Conservation (phyloP, 2,113 vertebrate genomes). For the Dipodomys merriami region DNA sequence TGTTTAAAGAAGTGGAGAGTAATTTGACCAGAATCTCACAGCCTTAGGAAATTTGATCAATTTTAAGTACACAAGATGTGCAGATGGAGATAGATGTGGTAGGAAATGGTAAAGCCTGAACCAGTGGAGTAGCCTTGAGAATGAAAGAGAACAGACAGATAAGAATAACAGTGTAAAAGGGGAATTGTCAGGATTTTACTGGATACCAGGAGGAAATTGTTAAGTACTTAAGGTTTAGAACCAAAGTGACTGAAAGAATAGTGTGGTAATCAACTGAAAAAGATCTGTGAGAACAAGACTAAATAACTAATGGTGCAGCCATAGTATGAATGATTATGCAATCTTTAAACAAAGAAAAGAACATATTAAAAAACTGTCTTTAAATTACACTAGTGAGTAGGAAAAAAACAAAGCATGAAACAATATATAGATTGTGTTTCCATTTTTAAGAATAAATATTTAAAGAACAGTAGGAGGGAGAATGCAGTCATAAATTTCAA, state of each 20-base stretch:
- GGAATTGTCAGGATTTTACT: neutral
- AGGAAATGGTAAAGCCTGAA: slow-evolving; percentile 32
- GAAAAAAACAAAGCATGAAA: slow-evolving; percentile 28
- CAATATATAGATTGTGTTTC: neutral
- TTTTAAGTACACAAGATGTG: neutral
- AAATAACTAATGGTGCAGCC: neutral
- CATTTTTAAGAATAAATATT: slow-evolving; percentile 2
- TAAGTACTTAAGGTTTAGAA: neutral
- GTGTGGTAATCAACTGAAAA: neutral
- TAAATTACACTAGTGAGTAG: neutral
- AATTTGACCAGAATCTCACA: neutral
- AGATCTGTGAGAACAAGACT: neutral
- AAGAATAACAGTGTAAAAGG: neutral
- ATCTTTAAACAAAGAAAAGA: slow-evolving; percentile 37
- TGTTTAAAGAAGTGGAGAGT: neutral
- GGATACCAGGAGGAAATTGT: neutral
- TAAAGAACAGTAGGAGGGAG: neutral
- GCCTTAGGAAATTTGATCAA: neutral
- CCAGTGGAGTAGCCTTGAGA: neutral
- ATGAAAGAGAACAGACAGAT: neutral
- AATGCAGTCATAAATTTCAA: neutral
- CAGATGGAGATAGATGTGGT: neutral
- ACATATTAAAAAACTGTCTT: slow-evolving; percentile 8
- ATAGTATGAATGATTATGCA: neutral
- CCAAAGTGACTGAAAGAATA: neutral